These are phyloP conservation scores for Melanocharis versteri DNA, from an alignment of 2,113 vertebrate genomes.

Conservation along the genomic window DNA sequence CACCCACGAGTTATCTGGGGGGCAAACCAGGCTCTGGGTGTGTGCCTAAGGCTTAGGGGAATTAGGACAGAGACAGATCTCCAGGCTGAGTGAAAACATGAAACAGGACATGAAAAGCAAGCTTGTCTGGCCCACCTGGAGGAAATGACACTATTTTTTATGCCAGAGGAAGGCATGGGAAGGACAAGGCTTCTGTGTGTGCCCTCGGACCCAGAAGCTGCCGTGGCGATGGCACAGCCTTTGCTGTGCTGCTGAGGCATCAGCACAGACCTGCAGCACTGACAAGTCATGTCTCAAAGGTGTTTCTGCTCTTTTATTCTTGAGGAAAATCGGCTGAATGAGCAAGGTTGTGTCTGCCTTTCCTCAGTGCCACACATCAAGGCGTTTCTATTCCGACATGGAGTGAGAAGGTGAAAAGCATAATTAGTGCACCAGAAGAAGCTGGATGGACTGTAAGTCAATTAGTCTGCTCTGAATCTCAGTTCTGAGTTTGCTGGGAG, in stretches of 20 bases:
- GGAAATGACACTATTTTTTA: background rate
- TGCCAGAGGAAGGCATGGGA: background rate
- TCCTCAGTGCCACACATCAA: slow-evolving; percentile 29
- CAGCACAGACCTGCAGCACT: background rate
- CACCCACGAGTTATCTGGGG: background rate
- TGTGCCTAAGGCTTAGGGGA: fast-evolving
- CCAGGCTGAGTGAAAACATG: background rate
- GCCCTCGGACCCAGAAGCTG: background rate
- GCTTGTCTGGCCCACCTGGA: background rate
- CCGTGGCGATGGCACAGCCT: background rate
- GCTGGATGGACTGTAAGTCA: slow-evolving; percentile 32
- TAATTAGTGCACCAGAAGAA: slow-evolving; percentile 49
- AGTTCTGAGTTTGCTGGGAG: slow-evolving; percentile 41
- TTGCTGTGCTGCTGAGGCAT: background rate
- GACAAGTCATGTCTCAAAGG: background rate
- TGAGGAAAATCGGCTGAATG: slow-evolving; percentile 19
- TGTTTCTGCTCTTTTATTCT: background rate
- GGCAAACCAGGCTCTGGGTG: background rate
- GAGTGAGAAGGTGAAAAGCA: slow-evolving; percentile 50
- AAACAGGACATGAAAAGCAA: background rate
- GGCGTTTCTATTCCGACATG: background rate
- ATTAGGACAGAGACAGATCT: background rate
- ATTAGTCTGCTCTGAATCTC: slow-evolving; percentile 48
- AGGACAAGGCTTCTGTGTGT: background rate
- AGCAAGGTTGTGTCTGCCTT: background rate